Base-by-base conservation (phyloP, 2,888 invertebrate species). In the Mystacides longicornis region DNA sequence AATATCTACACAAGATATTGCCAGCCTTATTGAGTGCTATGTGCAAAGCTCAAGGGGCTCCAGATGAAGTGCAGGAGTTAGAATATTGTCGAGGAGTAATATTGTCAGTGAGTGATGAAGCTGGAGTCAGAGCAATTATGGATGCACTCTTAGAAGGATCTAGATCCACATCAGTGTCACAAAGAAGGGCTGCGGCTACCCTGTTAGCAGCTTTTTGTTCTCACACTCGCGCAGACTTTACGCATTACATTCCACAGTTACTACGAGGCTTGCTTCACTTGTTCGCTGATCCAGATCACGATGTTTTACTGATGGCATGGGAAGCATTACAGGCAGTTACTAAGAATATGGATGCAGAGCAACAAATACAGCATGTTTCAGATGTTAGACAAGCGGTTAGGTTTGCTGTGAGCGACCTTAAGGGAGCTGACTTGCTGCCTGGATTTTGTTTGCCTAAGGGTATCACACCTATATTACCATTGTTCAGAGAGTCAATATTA, bases 401-500 rank as follows among this genome's bases (percentile, higher is more conserved):
- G 18, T 93, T 87, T 73, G 93, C 93, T 14, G 83, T 88, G 23
- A 87, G 89, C 19, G 96, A 96, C 66, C 76, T 92, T 63, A 89
- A 89, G 66, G 85, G 82, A 0, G 76, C 80, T 20, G 87, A 88
- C 49, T 74, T 92, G 55, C 73, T 93, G 63, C 95, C 96, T 11
- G 97, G 96, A 11, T 93, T 97, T 70, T 96, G 95, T 69, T 73
- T 95, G 64, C 91, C 93, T 0, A 95, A 95, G 81, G 93, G 93
- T 54, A 92, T 98, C 54, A 86, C 92, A 2, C 96, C 98, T 7
- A 84, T 99, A 58, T 75, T 98, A 60, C 94, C 95, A 0, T 87
- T 98, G 56, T 96, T 97, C 79, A 84, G 98, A 47, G 98, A 99
- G 75, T 93, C 96, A 1, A 90, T 99, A 67, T 77, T 99, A 47